Conservation (phyloP, 30 jellyfish, hydroid and myxozoan genomes). For the Aurelia aurita region DNA sequence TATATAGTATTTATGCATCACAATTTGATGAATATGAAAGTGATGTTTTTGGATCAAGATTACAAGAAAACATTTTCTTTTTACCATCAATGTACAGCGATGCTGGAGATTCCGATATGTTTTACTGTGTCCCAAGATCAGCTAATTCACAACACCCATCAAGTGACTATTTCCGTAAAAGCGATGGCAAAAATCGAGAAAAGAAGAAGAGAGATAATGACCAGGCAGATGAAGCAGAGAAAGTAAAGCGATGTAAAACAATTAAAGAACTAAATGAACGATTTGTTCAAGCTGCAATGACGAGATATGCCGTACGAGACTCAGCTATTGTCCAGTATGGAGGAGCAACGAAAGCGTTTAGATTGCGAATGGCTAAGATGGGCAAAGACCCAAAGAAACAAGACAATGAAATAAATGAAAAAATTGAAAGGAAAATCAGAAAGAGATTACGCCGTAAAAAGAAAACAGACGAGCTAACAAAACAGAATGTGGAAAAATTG, state of each 20-base stretch:
- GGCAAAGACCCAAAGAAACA: constrained; percentile 55
- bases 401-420: constrained; percentile 30
- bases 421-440: constrained; percentile 37
- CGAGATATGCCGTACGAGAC: constrained; percentile 48
- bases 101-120: constrained; percentile 72
- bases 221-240: no score
- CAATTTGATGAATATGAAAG: constrained; percentile 73
- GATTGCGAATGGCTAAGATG: constrained; percentile 64
- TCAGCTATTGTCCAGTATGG: constrained; percentile 48
- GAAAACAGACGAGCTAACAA: constrained; percentile 28
- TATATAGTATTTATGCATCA: constrained; percentile 44
- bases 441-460: constrained; percentile 21
- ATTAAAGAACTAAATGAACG: constrained; percentile 46
- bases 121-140: constrained; percentile 57
- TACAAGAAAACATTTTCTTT: constrained; percentile 18
- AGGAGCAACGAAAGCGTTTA: constrained; percentile 67
- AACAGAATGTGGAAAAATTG: constrained; percentile 36
- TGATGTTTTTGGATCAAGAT: constrained; percentile 31
- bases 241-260: background rate
- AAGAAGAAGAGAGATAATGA: background rate
- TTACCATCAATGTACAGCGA: constrained; percentile 47
- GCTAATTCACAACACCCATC: background rate
- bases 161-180: background rate
- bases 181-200: background rate
- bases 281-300: constrained; percentile 35